Conservation (phyloP, 2,113 vertebrate genomes). For the Ophiodon elongatus region DNA sequence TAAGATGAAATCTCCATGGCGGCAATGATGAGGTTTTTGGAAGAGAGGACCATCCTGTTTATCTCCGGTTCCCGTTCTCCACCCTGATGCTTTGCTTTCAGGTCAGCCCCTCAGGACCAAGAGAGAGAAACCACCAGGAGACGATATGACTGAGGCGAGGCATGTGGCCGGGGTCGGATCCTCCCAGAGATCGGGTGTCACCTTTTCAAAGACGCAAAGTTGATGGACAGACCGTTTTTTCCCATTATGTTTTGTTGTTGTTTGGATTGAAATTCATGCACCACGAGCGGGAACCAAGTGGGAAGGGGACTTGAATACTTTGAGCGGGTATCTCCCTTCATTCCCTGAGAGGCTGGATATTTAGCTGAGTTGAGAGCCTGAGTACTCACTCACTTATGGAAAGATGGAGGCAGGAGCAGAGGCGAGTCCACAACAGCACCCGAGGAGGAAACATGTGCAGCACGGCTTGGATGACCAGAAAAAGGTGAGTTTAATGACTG, state of each 20-base stretch:
- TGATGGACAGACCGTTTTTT: conserved; percentile 68
- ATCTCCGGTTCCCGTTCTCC: conserved; percentile 75
- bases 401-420: conserved; percentile 94
- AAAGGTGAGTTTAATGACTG: conserved; percentile 87
- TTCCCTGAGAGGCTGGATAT: conserved; percentile 59
- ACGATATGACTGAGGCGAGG: conserved; percentile 46
- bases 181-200: conserved; percentile 50
- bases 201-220: conserved; percentile 59
- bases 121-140: conserved; percentile 54
- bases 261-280: conserved; percentile 60
- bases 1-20: conserved; percentile 86
- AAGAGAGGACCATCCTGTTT: conserved; percentile 81
- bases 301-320: conserved; percentile 70
- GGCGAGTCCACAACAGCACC: conserved; percentile 89
- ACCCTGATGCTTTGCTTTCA: conserved; percentile 64
- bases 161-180: conserved; percentile 53
- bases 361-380: conserved; percentile 30
- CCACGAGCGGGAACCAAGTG: conserved; percentile 40
- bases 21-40: conserved; percentile 81
- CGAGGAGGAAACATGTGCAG: conserved; percentile 91
- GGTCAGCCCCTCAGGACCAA: conserved; percentile 70
- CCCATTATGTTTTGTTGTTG: not conserved
- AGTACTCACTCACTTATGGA: conserved; percentile 62
- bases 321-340: conserved; percentile 68
- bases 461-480: conserved; percentile 98